Evolutionary conservation across 2,113 vertebrate genomes (phyloP).

Genomic region (Cyprinodon brontotheroides): DNA sequence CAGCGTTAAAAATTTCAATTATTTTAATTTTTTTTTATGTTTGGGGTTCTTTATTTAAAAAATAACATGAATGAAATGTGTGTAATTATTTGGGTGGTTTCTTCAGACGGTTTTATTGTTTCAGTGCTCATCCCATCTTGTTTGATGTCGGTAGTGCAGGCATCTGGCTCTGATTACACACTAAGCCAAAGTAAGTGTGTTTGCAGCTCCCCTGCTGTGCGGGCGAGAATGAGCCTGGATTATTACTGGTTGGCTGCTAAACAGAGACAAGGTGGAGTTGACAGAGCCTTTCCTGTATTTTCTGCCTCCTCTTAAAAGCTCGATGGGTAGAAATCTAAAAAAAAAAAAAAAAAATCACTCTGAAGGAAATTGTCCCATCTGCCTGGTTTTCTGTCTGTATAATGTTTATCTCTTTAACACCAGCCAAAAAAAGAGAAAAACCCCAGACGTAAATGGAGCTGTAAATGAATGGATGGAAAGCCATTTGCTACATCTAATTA

Average conservation of each 20-base stretch:
- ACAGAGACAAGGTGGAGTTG: conserved; percentile 31
- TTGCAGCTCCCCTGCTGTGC: conserved; percentile 46
- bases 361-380: conserved; percentile 43
- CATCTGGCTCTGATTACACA: conserved; percentile 41
- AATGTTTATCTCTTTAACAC: conserved; percentile 17
- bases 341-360: conserved; percentile 27
- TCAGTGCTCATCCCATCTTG: background rate
- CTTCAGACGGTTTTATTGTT: background rate
- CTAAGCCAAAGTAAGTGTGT: conserved; percentile 10
- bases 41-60: background rate
- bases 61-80: background rate
- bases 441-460: conserved; percentile 24
- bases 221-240: conserved; percentile 32
- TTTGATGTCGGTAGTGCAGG: conserved; percentile 9
- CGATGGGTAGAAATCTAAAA: conserved; percentile 25
- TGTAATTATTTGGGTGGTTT: background rate
- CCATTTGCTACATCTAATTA: background rate
- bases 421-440: conserved; percentile 11
- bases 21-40: background rate
- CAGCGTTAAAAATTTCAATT: background rate
- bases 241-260: conserved; percentile 46
- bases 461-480: background rate
- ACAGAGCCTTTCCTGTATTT: conserved; percentile 27
- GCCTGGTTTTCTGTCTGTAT: conserved; percentile 27
- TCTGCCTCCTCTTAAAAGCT: conserved; percentile 42